A percentile compares a stretch with the other conserved stretches of the same genome.
Conservation (phyloP, 2,113 vertebrate species). For the Plestiodon gilberti region DNA sequence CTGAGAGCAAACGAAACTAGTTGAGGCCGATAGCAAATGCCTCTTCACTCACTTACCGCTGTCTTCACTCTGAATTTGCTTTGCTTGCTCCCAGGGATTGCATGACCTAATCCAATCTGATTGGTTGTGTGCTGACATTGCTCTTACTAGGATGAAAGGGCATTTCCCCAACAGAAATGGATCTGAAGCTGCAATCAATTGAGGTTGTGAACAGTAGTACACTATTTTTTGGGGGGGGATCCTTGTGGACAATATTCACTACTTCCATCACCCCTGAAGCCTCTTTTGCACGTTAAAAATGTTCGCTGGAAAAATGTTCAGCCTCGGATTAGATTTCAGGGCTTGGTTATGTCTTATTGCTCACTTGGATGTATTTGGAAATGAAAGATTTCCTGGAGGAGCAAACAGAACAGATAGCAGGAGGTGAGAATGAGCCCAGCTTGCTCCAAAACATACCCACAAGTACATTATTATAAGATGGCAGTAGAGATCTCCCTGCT, state of each 20-base stretch:
- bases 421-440: neutral
- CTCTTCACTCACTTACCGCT: no score
- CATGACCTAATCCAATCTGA: neutral
- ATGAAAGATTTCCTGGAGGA: neutral
- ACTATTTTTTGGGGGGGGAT: neutral
- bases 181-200: neutral
- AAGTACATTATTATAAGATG: neutral
- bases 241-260: neutral
- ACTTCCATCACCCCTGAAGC: neutral
- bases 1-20: neutral
- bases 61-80: neutral
- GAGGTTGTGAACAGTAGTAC: neutral
- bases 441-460: fast-evolving
- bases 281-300: neutral
- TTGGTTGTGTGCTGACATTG: neutral
- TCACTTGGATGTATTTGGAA: neutral
- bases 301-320: neutral
- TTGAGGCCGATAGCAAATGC: neutral
- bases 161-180: neutral
- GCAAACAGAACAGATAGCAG: neutral
- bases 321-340: neutral
- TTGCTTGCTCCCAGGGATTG: neutral
- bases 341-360: neutral
- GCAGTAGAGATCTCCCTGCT: neutral
- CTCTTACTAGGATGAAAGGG: neutral